Evolutionary conservation across 2,888 invertebrate species (phyloP).

Genomic region (Orchestes rusci): DNA sequence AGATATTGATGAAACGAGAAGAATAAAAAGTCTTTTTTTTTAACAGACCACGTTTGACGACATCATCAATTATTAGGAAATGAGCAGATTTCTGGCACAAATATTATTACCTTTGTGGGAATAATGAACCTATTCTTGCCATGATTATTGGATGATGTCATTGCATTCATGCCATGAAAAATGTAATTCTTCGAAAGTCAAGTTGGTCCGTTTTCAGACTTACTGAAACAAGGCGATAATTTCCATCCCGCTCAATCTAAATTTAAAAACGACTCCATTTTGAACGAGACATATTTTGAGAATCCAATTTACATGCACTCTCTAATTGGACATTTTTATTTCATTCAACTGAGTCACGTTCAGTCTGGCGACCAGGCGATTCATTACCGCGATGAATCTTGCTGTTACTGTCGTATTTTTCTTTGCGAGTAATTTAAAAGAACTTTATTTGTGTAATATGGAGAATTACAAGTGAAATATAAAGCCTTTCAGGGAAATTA

Average conservation of each 20-base stretch:
- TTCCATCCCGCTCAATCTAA: background rate
- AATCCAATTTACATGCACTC: constrained; percentile 35
- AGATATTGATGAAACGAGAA: too few relatives aligned
- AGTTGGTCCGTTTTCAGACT: too few relatives aligned
- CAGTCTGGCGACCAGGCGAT: constrained; percentile 17
- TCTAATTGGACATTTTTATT: constrained; percentile 37
- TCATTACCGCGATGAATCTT: constrained; percentile 22
- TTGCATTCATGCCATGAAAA: too few relatives aligned
- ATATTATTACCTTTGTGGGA: too few relatives aligned
- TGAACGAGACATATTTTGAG: constrained; percentile 11
- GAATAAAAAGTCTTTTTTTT: too few relatives aligned
- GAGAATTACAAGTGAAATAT: constrained; percentile 15
- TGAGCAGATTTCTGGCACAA: too few relatives aligned
- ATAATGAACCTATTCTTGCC: too few relatives aligned
- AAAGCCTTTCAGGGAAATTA: constrained; percentile 20
- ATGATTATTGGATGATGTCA: too few relatives aligned
- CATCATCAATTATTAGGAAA: too few relatives aligned
- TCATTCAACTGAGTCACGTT: constrained; percentile 33
- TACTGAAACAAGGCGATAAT: too few relatives aligned
- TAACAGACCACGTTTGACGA: too few relatives aligned
- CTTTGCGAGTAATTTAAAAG: constrained; percentile 16
- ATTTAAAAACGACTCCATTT: background rate
- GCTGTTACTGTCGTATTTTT: constrained; percentile 14
- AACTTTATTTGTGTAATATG: constrained; percentile 18
- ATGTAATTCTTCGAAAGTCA: too few relatives aligned